Conservation (phyloP, 2,113 vertebrate genomes). For the Ceratotherium simum region DNA sequence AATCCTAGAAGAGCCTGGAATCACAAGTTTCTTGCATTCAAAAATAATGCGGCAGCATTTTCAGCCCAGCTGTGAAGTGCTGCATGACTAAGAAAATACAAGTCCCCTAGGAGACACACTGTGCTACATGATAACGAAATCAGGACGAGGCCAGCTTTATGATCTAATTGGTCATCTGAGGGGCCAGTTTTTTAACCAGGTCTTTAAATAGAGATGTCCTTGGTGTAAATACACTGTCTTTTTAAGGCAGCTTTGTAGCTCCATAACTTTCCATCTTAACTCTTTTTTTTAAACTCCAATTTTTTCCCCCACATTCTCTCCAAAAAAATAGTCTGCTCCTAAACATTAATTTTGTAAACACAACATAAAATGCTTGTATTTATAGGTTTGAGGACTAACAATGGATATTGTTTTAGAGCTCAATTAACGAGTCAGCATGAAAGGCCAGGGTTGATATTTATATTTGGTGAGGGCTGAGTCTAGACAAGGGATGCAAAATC, state of each 20-base stretch:
- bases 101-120: not conserved
- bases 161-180: slow-evolving; percentile 59
- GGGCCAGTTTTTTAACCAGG: not conserved
- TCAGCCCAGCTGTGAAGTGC: slow-evolving; percentile 58
- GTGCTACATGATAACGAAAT: slow-evolving; percentile 55
- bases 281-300: not conserved
- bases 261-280: not conserved
- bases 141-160: not conserved
- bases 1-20: slow-evolving; percentile 62
- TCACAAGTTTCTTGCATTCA: slow-evolving; percentile 64
- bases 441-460: not conserved
- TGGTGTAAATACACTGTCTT: slow-evolving; percentile 39
- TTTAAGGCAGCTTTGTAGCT: not conserved
- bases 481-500: slow-evolving; percentile 21
- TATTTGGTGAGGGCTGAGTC: not conserved
- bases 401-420: slow-evolving; percentile 35
- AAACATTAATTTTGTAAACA: slow-evolving; percentile 50
- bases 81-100: slow-evolving; percentile 56
- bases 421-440: slow-evolving; percentile 22
- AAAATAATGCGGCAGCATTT: slow-evolving; percentile 68
- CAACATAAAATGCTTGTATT: slow-evolving; percentile 30
- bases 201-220: slow-evolving; percentile 57
- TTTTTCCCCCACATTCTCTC: not conserved
- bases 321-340: slow-evolving; percentile 1
- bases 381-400: not conserved